Evolutionary conservation across 2,113 vertebrate species (phyloP).

Genomic region (Oryzias melastigma): DNA sequence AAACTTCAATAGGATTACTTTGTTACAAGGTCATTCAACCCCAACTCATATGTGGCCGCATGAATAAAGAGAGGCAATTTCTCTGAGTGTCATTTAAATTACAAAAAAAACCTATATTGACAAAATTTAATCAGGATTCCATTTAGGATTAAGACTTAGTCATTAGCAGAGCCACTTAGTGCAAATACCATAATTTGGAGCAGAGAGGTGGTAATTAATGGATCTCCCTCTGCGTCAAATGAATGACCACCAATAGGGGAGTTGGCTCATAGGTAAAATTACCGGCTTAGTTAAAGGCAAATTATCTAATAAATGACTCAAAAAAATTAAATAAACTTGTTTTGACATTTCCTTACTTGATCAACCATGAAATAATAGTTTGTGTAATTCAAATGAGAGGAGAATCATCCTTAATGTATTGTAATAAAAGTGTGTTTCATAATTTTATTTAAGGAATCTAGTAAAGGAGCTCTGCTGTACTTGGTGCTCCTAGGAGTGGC

Average conservation of each 20-base stretch:
- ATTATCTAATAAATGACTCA: slow-evolving; percentile 26
- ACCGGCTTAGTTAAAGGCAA: slow-evolving; percentile 10
- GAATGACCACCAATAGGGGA: slow-evolving; percentile 17
- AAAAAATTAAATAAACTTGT: not conserved
- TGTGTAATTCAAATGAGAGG: too few species aligned
- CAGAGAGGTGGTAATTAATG: slow-evolving; percentile 40
- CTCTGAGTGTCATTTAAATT: slow-evolving; percentile 46
- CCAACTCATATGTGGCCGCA: slow-evolving; percentile 8
- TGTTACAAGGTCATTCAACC: slow-evolving; percentile 7
- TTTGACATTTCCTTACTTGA: too few species aligned
- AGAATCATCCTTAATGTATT: too few species aligned
- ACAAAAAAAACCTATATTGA: slow-evolving; percentile 34
- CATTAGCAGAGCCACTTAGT: slow-evolving; percentile 56
- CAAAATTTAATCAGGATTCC: slow-evolving; percentile 56
- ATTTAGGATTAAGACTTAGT: slow-evolving; percentile 43
- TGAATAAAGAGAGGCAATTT: slow-evolving; percentile 15
- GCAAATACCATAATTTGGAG: slow-evolving; percentile 49
- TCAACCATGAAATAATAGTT: too few species aligned
- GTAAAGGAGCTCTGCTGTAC: too few species aligned
- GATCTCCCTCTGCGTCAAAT: slow-evolving; percentile 31
- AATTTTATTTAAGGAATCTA: too few species aligned
- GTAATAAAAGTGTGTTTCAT: too few species aligned
- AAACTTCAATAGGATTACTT: slow-evolving; percentile 2
- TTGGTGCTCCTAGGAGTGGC: too few species aligned
- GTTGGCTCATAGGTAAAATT: slow-evolving; percentile 21